Base-by-base conservation (phyloP, 2,888 invertebrate genomes). In the Limnephilus rhombicus region DNA sequence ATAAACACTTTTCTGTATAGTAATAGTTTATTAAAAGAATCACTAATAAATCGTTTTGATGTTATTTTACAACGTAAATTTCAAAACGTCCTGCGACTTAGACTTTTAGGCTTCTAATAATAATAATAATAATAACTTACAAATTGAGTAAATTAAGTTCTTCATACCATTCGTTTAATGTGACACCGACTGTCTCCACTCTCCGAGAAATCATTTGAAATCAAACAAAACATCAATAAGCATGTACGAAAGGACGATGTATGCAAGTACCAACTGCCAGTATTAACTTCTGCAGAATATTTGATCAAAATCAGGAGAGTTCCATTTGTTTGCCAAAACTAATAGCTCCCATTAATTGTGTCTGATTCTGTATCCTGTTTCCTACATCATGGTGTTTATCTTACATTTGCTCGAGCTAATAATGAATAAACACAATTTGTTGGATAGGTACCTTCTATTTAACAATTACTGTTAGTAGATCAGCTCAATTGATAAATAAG, bases 381-480 rank as follows among this genome's bases (percentile, higher is more conserved):
- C 53, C 37, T 29, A 18, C 24, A n/a, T 68, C 68, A n/a, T 9
- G 68, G 12, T 88, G 88, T 88, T 88, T 88, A 24, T 80, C 80
- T 88, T 88, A 68, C 68, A 80, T 88, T 88, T 88, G 80, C 88
- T 2, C 0, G 80, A 53, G 68, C 29, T 88, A 68, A 68, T 80
- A 31, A 29, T 88, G 68, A 31, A 88, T 88, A 15, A 88, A 88
- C 88, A 88, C 80, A n/a, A 88, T 80, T 80, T 80, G 37, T 88
- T 80, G 29, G 86, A 34, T 24, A 68, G 9, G n/a, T 86, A 31
- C 49, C 49, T 49, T 13, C 24, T 24, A 34, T n/a, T 80, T 34
- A 88, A 34, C 34, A 80, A 88, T 88, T 80, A 88, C 12, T 68
- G 24, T n/a, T n/a, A n/a, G 37, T 68, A 9, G 24, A 41, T 15